Evolutionary conservation across 2,113 vertebrate species (phyloP), one percentile per base, ranked within the genome.

Genomic region (Odocoileus hemionus): DNA sequence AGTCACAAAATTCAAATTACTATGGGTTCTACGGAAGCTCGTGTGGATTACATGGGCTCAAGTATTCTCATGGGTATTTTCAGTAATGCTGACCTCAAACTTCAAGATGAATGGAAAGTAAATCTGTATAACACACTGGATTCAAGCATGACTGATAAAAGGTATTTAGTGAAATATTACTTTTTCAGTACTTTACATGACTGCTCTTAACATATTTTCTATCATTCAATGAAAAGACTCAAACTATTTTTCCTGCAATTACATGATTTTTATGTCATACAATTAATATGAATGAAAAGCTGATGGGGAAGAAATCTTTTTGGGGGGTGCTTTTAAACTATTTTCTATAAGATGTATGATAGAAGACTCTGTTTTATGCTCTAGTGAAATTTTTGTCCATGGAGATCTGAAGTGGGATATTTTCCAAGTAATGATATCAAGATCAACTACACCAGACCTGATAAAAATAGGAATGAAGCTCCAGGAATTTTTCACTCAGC

Each of bases 401-500:
- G 99, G 99, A 89, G 99, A 99, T 98, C 98, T 99, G 98, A 99
- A 99, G 98, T 99, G 99, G 99, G 99, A 99, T 99, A 99, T 99
- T 97, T 99, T 99, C 98, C 99, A 99, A 99, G 99, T 99, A 96
- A 99, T 99, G 99, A 99, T 99, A 98, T 99, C 99, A 61, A 99
- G 99, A 98, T 99, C 99, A 1, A 99, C 99, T 67, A 99, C 99
- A 0, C 99, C 99, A 80, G 99, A 99, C 98, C 99, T 99, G 95
- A 99, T 99, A 98, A 99, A 99, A 99, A 99, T 99, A 91, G 99
- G 99, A 98, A 99, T 99, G 99, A 99, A 99, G 98, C 99, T 99
- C 74, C 99, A 99, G 98, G 99, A 99, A 98, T 99, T 99, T 98
- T 99, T 99, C 97, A 99, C 99, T 67, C 99, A 99, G 97, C 99